Percentiles rank a stretch among this genome's conserved stretches.
phyloP scores from a whole-genome alignment of 2,113 vertebrate species.

The Budorcas taxicolor region DNA sequence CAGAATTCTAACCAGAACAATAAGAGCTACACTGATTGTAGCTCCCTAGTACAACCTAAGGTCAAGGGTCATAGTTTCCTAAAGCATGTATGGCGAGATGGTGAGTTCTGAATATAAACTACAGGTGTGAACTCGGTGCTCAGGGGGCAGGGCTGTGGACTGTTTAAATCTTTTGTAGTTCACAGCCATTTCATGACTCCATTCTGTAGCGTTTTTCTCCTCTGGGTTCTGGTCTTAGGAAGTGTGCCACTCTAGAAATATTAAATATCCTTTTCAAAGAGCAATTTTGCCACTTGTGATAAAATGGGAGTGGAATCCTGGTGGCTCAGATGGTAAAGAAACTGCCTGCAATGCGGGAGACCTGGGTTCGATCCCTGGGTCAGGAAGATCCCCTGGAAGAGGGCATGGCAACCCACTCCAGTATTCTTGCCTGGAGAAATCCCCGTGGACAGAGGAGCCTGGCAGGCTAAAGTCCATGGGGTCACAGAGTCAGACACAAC shows the following conservation, averaged over 20 bases:
- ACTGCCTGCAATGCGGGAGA: rapidly evolving
- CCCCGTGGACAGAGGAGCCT: background rate
- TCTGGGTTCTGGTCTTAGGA: background rate
- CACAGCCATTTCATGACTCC: background rate
- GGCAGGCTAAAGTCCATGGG: background rate
- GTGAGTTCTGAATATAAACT: background rate
- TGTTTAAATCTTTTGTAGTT: background rate
- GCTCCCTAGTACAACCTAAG: background rate
- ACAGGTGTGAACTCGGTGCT: too few species aligned
- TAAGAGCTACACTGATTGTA: background rate
- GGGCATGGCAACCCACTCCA: background rate
- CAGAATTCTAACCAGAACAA: background rate
- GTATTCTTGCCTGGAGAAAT: background rate
- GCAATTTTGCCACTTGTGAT: background rate
- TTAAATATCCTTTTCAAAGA: background rate
- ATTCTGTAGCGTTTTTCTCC: background rate
- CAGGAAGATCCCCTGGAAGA: background rate
- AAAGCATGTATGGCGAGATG: rapidly evolving
- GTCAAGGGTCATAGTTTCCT: background rate
- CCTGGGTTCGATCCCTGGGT: background rate
- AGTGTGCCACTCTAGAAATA: background rate
- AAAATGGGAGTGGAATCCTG: background rate
- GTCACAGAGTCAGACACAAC: background rate
- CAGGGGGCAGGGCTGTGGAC: background rate
- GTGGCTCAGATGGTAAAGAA: background rate